phyloP scores from a whole-genome alignment of 2,797 vertebrate species.

The Dermochelys coriacea region DNA sequence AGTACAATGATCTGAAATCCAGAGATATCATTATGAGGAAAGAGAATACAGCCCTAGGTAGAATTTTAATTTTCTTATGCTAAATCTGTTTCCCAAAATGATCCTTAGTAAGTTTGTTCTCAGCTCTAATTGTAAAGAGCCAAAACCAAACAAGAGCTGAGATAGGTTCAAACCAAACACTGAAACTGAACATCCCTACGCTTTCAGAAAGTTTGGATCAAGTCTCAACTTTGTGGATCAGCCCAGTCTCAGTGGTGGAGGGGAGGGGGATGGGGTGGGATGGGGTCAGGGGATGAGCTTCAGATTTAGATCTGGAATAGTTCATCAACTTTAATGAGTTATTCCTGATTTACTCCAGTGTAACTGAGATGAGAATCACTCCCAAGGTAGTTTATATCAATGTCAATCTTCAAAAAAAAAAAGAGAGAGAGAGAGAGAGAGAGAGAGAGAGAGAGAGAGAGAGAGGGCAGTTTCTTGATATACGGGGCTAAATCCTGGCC shows the following conservation, averaged over 20 bases:
- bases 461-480: neutral
- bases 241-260: neutral
- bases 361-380: neutral
- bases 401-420: neutral
- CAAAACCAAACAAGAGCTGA: neutral
- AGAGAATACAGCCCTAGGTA: neutral
- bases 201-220: neutral
- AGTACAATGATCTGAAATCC: neutral
- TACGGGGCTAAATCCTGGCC: rapidly evolving
- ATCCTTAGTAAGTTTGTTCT: neutral
- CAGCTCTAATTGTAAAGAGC: neutral
- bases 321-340: neutral
- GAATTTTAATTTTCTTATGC: neutral
- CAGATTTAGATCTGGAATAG: neutral
- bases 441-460: neutral
- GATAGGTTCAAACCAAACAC: neutral
- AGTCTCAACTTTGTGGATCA: neutral
- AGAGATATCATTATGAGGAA: neutral
- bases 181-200: neutral
- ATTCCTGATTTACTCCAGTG: rapidly evolving
- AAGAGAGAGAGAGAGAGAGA: rapidly evolving
- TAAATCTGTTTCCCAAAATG: neutral
- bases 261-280: neutral
- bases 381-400: neutral
- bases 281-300: neutral